Evolutionary conservation across 1,140 invertebrate genomes (phyloP).

Genomic region (Neotoxoptera formosana): DNA sequence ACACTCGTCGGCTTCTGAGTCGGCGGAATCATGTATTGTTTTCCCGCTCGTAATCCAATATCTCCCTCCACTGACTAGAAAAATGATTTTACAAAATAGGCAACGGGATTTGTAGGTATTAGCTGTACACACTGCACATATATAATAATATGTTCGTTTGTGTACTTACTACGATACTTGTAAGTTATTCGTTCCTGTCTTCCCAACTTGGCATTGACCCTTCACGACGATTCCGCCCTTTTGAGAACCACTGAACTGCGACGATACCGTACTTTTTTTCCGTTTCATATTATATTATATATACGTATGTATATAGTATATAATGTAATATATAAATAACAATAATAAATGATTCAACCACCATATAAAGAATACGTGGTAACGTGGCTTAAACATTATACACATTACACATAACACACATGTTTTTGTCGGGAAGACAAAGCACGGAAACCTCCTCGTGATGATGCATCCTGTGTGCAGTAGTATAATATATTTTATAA

Average conservation of each 20-base stretch:
- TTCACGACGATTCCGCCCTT: background rate
- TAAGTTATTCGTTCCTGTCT: background rate
- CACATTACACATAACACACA: too few relatives aligned
- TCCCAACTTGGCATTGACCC: background rate
- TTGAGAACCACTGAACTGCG: slow-evolving; percentile 22
- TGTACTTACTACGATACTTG: background rate
- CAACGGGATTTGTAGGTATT: slow-evolving; percentile 18
- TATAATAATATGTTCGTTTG: background rate
- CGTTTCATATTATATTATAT: background rate
- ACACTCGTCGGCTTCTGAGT: slow-evolving; percentile 41
- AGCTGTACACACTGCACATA: background rate
- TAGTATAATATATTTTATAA: background rate
- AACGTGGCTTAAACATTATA: background rate
- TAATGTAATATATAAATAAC: slow-evolving; percentile 12
- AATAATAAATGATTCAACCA: slow-evolving; percentile 25
- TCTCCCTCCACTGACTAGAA: background rate
- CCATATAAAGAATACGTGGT: background rate
- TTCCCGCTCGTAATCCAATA: slow-evolving; percentile 30
- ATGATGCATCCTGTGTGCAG: background rate
- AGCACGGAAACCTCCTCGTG: slow-evolving; percentile 31
- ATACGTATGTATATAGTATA: background rate
- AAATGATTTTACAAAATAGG: slow-evolving; percentile 1
- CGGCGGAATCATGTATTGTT: slow-evolving; percentile 36
- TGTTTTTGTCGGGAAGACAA: background rate
- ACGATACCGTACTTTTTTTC: background rate